phyloP scores from a whole-genome alignment of 2,113 vertebrate genomes.

The Anolis sagrei region DNA sequence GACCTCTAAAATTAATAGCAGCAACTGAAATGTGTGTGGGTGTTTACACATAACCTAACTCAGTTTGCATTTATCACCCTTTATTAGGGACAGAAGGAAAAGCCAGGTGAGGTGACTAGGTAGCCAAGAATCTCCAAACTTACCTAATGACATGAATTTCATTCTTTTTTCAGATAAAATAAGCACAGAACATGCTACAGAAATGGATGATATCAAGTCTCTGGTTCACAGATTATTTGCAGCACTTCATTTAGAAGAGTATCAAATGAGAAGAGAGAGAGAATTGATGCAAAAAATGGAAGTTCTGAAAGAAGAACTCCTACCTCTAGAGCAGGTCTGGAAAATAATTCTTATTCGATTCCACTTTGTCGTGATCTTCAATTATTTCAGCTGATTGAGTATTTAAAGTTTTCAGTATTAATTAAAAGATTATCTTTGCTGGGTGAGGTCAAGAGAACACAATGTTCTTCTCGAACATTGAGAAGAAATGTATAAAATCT shows the following conservation, averaged over 20 bases:
- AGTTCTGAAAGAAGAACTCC: conserved; percentile 83
- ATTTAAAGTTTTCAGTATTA: neutral
- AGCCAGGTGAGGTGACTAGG: too few species aligned
- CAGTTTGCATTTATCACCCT: neutral
- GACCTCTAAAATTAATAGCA: neutral
- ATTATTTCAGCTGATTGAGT: neutral
- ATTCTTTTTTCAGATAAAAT: conserved; percentile 66
- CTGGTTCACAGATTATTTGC: conserved; percentile 87
- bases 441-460: neutral
- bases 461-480: neutral
- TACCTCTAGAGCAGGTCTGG: conserved; percentile 88
- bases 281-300: conserved; percentile 84
- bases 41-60: neutral
- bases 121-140: neutral
- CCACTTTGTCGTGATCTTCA: neutral
- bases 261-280: conserved; percentile 83
- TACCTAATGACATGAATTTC: neutral
- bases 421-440: neutral
- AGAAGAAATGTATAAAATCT: neutral
- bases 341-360: conserved; percentile 7
- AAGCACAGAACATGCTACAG: conserved; percentile 69
- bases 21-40: neutral
- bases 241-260: conserved; percentile 82
- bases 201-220: conserved; percentile 81
- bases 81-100: neutral